Evolutionary conservation across 1,140 invertebrate genomes (phyloP).

Genomic region (Physella acuta): DNA sequence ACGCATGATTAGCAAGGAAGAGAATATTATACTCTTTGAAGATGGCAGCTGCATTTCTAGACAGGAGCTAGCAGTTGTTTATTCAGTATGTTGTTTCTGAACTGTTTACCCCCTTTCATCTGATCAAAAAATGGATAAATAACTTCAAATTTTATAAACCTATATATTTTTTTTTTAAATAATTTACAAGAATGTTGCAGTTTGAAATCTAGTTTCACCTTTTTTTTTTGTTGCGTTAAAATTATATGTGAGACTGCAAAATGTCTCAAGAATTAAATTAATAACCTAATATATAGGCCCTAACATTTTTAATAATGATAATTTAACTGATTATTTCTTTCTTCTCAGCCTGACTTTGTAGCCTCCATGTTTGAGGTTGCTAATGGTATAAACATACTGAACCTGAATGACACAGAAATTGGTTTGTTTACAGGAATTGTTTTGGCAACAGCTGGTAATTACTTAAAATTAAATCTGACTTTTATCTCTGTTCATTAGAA

Average conservation of each 20-base stretch:
- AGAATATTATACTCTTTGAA: slow-evolving; percentile 83
- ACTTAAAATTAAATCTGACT: no score
- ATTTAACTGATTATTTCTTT: no score
- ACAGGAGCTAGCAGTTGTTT: slow-evolving; percentile 86
- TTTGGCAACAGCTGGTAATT: slow-evolving; percentile 73
- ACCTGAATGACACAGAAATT: slow-evolving; percentile 85
- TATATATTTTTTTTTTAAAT: neutral
- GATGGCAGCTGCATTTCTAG: slow-evolving; percentile 85
- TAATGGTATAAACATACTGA: slow-evolving; percentile 68
- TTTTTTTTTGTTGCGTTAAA: neutral
- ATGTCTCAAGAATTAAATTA: no score
- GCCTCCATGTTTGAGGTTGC: slow-evolving; percentile 67
- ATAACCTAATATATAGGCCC: no score
- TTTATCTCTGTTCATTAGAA: no score
- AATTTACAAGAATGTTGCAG: neutral
- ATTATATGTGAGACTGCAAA: no score
- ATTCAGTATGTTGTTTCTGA: slow-evolving; percentile 77
- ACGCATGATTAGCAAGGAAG: slow-evolving; percentile 71
- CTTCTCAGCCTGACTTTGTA: slow-evolving; percentile 71
- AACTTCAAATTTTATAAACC: neutral
- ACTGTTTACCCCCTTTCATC: no score
- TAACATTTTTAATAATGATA: no score
- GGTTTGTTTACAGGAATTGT: slow-evolving; percentile 86
- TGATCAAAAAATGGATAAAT: neutral
- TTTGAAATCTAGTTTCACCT: neutral